Conservation (phyloP, 1,140 invertebrate species). For the Cecropterus lyciades region DNA sequence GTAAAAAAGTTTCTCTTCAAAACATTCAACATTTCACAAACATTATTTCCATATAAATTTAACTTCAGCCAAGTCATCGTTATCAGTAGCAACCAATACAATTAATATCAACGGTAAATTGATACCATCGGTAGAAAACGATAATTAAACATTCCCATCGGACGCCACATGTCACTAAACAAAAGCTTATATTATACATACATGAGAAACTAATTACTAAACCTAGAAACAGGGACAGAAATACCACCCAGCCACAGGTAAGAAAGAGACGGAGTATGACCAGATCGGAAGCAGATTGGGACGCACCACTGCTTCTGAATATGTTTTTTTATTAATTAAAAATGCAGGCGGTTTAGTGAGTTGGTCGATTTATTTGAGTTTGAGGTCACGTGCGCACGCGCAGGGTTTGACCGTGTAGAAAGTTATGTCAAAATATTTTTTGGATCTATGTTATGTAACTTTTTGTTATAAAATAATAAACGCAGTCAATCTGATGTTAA, state of each 20-base stretch:
- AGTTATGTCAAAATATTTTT: neutral
- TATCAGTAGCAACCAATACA: conserved; percentile 32
- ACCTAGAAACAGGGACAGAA: conserved; percentile 38
- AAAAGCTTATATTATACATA: conserved; percentile 70
- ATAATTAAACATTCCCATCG: conserved; percentile 68
- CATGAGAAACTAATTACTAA: conserved; percentile 77
- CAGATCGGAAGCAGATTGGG: conserved; percentile 76
- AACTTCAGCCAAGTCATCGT: neutral
- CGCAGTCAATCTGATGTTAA: too few relatives aligned
- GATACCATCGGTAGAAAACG: conserved; percentile 55
- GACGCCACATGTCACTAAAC: conserved; percentile 73
- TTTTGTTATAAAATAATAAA: too few relatives aligned
- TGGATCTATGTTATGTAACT: too few relatives aligned
- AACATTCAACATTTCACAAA: too few relatives aligned
- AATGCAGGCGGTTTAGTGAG: conserved; percentile 58
- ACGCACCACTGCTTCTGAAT: conserved; percentile 72
- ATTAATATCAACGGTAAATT: conserved; percentile 44
- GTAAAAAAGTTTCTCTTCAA: too few relatives aligned
- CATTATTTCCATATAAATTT: too few relatives aligned
- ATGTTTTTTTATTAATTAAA: conserved; percentile 79
- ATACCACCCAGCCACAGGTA: conserved; percentile 12
- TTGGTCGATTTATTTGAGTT: conserved; percentile 30
- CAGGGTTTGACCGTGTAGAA: neutral
- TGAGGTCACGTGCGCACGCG: conserved; percentile 17
- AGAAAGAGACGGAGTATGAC: conserved; percentile 42